Evolutionary conservation across 2,888 invertebrate species (phyloP).

Genomic region (Cynaeus angustus): DNA sequence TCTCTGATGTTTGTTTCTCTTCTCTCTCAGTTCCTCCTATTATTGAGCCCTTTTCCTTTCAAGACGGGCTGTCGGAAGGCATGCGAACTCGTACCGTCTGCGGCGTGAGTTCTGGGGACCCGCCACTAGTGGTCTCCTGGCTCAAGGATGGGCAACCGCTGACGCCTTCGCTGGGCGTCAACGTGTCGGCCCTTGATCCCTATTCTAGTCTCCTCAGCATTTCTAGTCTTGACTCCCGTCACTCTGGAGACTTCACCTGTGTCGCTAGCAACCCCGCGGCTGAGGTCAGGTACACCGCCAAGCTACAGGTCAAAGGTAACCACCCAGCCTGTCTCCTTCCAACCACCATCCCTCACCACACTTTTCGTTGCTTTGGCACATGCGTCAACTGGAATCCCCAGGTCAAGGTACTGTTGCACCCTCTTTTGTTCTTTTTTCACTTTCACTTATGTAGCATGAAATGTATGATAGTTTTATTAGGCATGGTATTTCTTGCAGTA

Average conservation of each 20-base stretch:
- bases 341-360: constrained; percentile 49
- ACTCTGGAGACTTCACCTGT: constrained; percentile 86
- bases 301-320: constrained; percentile 88
- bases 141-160: constrained; percentile 85
- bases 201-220: constrained; percentile 86
- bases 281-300: constrained; percentile 86
- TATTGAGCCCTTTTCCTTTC: constrained; percentile 89
- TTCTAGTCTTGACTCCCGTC: constrained; percentile 82
- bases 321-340: constrained; percentile 65
- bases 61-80: constrained; percentile 87
- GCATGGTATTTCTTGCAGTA: constrained; percentile 46
- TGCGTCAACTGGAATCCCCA: constrained; percentile 73
- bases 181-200: constrained; percentile 82
- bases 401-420: constrained; percentile 82
- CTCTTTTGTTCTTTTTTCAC: constrained; percentile 70
- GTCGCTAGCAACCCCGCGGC: constrained; percentile 86
- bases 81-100: constrained; percentile 88
- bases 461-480: not conserved
- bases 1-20: constrained; percentile 77
- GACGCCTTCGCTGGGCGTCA: constrained; percentile 79
- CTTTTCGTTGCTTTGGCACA: constrained; percentile 77
- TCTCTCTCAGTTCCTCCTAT: constrained; percentile 84
- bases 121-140: constrained; percentile 87
- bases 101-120: constrained; percentile 87
- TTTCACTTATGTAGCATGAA: constrained; percentile 17